Percentiles rank a stretch among this genome's conserved stretches.
These are phyloP conservation scores for Poecilia picta DNA, from an alignment of 2,797 vertebrate species.

Conservation along the genomic window DNA sequence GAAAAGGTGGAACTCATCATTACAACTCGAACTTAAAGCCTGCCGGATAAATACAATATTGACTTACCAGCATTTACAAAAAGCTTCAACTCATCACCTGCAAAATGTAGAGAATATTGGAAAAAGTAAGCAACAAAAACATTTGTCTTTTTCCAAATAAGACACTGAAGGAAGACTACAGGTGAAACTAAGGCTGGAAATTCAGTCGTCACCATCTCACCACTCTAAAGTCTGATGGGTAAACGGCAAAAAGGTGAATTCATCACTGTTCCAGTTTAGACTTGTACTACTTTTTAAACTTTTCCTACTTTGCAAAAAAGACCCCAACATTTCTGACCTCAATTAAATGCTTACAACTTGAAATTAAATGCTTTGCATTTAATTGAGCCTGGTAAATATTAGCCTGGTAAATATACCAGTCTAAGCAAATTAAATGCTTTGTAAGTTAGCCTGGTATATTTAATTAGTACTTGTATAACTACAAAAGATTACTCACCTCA, in stretches of 20 bases:
- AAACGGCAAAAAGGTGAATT: constrained; percentile 75
- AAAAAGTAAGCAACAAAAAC: neutral
- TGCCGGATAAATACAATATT: neutral
- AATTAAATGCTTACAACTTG: too few relatives aligned
- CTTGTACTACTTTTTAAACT: neutral
- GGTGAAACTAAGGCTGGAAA: constrained; percentile 6
- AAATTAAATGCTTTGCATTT: too few relatives aligned
- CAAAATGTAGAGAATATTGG: constrained; percentile 13
- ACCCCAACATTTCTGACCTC: neutral
- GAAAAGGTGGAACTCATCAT: constrained; percentile 66
- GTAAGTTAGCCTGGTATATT: too few relatives aligned
- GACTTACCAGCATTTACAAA: constrained; percentile 29
- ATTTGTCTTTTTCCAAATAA: neutral
- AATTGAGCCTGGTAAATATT: too few relatives aligned
- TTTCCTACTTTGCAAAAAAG: neutral
- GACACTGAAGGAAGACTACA: neutral
- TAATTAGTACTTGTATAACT: neutral
- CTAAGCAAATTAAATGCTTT: too few relatives aligned
- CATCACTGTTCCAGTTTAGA: constrained; percentile 67
- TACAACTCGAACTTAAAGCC: neutral
- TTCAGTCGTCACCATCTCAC: constrained; percentile 80
- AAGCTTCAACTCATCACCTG: constrained; percentile 28
- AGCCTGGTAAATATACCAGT: too few relatives aligned
- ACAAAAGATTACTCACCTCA: neutral
- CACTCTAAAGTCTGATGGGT: constrained; percentile 87